These are phyloP conservation scores for Alviniconcha strummeri DNA, from an alignment of 2,888 invertebrate genomes.

Conservation along the genomic window DNA sequence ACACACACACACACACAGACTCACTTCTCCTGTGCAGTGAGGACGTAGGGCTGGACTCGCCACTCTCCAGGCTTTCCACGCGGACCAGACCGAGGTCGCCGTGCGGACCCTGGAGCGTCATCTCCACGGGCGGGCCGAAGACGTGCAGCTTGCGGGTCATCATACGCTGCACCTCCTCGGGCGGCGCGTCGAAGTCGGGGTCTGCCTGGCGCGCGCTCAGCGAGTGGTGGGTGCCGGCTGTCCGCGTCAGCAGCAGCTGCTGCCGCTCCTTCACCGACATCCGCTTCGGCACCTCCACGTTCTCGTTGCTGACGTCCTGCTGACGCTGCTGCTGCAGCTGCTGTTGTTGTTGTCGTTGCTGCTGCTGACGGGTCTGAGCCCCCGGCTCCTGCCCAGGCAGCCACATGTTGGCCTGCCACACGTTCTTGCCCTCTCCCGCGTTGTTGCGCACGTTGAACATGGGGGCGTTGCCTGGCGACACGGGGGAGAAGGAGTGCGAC, in stretches of 20 bases:
- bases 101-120: slow-evolving; percentile 23
- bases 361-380: background rate
- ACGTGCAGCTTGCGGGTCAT: slow-evolving; percentile 45
- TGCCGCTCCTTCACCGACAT: slow-evolving; percentile 30
- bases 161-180: slow-evolving; percentile 15
- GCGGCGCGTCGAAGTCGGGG: slow-evolving; percentile 14
- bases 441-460: slow-evolving; percentile 43
- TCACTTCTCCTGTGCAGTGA: slow-evolving; percentile 45
- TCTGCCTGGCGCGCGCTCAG: slow-evolving; percentile 25
- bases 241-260: slow-evolving; percentile 25
- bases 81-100: slow-evolving; percentile 35
- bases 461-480: slow-evolving; percentile 35
- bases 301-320: slow-evolving; percentile 18
- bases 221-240: slow-evolving; percentile 22
- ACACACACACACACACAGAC: slow-evolving; percentile 21
- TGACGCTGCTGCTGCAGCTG: slow-evolving; percentile 20
- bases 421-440: slow-evolving; percentile 11
- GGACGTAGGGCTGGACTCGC: slow-evolving; percentile 46
- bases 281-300: slow-evolving; percentile 26
- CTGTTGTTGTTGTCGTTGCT: slow-evolving; percentile 20
- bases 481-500: slow-evolving; percentile 29
- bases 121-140: slow-evolving; percentile 59
- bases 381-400: slow-evolving; percentile 33
- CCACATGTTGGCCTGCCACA: slow-evolving; percentile 43
- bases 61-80: slow-evolving; percentile 44